Base-by-base conservation (phyloP, 2,888 invertebrate genomes). In the Brachynemurus nebulosus region DNA sequence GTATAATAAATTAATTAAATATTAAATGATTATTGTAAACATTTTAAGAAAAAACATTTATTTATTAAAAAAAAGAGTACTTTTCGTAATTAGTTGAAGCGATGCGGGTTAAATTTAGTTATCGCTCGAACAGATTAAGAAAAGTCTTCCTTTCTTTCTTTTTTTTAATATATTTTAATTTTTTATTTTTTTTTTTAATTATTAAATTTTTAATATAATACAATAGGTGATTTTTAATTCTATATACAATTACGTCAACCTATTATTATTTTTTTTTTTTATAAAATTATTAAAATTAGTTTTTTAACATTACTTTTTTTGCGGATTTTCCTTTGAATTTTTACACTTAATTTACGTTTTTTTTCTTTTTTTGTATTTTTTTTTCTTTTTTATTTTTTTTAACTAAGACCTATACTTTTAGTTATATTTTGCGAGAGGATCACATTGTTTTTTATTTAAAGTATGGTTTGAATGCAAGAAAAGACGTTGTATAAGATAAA, bases 381-480 rank as follows among this genome's bases (percentile, higher is more conserved):
- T 30, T 30, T 30, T 12, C 30, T 12, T 14, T 30, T 30, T 12
- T 14, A 30, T 30, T 30, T 30, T 30, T 30, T 12, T 30, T n/a
- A 30, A 30, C 14, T 30, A 30, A 30, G n/a, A 12, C n/a, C n/a
- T 12, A 30, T 30, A 30, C 14, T n/a, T 30, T 30, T 30, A 30
- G 30, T 30, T 30, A 30, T 30, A n/a, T 8, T 30, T 30, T 30
- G 30, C 30, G 30, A 30, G 14, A 30, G 30, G 30, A 30, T 30
- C 30, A 30, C 30, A 30, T 30, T 30, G 30, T 30, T 30, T 30
- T 30, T 30, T 30, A 30, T 30, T 30, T 30, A 12, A 30, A 30
- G 14, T 30, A 30, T 30, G 30, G 30, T 30, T 30, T 30, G 30
- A 6, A 30, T 30, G 30, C 30, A 30, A n/a, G 30, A 30, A 30